Percentiles rank a stretch among this genome's conserved stretches.
These are phyloP conservation scores for Aplysina aerophoba DNA, from an alignment of 37 sponge, comb jelly and placozoan genomes.

Conservation along the genomic window DNA sequence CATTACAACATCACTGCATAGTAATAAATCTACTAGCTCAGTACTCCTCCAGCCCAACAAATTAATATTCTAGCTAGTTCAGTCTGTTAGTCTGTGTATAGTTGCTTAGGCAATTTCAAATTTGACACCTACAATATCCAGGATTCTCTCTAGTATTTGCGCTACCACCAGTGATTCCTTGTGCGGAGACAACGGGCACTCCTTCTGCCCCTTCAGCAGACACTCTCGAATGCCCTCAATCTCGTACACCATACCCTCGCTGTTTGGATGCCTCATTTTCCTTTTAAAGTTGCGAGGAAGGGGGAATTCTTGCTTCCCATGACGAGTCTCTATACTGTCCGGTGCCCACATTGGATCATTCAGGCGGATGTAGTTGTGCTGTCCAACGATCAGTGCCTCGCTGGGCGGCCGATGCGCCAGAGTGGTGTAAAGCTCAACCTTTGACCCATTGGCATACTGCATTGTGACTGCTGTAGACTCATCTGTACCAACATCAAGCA, in stretches of 20 bases:
- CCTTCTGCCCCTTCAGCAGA: not conserved
- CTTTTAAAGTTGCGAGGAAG: not conserved
- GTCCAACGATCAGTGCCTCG: slow-evolving; percentile 2
- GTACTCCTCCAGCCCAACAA: no score
- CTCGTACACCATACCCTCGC: slow-evolving; percentile 23
- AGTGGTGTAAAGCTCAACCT: not conserved
- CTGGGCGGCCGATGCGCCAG: not conserved
- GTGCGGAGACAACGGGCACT: not conserved
- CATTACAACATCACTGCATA: no score
- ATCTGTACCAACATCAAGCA: not conserved
- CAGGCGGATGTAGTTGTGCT: not conserved
- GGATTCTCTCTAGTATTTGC: not conserved
- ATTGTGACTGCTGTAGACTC: slow-evolving; percentile 19
- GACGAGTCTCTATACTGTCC: not conserved
- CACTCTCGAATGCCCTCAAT: not conserved
- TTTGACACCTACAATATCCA: not conserved
- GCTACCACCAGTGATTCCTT: slow-evolving; percentile 1
- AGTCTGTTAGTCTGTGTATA: not conserved
- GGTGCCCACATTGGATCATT: slow-evolving; percentile 4
- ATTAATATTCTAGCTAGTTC: not conserved
- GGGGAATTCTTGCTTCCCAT: slow-evolving; percentile 1
- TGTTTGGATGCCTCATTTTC: slow-evolving; percentile 29
- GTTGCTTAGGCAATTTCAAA: no score
- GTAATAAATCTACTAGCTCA: no score
- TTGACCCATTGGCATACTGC: not conserved